phyloP scores from a whole-genome alignment of 2,888 invertebrate genomes.

The Tipula confusa region DNA sequence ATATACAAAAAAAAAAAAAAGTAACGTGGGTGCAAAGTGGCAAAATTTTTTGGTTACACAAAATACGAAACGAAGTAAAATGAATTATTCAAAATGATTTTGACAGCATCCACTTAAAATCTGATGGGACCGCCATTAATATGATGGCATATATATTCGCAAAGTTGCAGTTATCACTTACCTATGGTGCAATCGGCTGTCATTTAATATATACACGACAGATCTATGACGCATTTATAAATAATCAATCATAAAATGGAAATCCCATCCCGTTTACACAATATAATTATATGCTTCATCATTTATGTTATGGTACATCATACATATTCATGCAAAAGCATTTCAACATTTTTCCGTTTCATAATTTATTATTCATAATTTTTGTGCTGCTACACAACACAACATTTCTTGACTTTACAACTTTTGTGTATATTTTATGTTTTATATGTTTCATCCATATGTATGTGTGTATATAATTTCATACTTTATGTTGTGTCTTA shows the following conservation, averaged over 20 bases:
- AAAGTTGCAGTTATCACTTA: neutral
- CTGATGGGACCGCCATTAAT: neutral
- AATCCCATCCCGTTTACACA: too few relatives aligned
- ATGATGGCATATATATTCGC: neutral
- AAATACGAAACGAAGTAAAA: neutral
- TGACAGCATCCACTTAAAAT: neutral
- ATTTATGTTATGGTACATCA: neutral
- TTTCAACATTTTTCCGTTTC: neutral
- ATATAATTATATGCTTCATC: too few relatives aligned
- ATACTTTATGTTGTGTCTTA: neutral
- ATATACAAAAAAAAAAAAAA: neutral
- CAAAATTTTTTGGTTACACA: neutral
- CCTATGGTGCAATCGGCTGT: neutral
- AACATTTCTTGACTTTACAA: neutral
- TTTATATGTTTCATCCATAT: neutral
- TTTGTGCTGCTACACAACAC: neutral
- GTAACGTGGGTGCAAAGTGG: neutral
- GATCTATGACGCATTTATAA: neutral
- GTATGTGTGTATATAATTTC: neutral
- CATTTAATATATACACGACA: neutral
- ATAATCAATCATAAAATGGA: neutral
- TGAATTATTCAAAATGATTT: constrained; percentile 5
- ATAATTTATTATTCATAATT: neutral
- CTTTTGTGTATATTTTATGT: neutral
- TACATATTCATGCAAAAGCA: neutral